These are phyloP conservation scores for Gavialis gangeticus DNA, from an alignment of 2,113 vertebrate species.

Conservation along the genomic window DNA sequence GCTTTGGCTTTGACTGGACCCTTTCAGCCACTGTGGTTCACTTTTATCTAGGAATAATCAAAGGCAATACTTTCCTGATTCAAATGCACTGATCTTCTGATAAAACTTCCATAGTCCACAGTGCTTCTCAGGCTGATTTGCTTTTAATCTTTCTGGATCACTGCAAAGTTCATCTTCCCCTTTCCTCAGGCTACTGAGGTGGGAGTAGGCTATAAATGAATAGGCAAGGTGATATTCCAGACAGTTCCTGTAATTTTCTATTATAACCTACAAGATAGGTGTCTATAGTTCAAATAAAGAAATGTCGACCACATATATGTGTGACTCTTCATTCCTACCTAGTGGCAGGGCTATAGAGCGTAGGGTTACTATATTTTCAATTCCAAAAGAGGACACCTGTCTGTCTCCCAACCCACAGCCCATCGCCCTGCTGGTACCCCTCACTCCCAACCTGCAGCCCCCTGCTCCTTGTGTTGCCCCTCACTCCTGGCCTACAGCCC, in stretches of 20 bases:
- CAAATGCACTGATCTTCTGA: not conserved
- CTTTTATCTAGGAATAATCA: not conserved
- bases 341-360: not conserved
- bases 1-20: not conserved
- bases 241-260: not conserved
- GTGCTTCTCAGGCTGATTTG: not conserved
- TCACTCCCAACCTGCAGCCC: too few species aligned
- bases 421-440: too few species aligned
- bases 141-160: not conserved
- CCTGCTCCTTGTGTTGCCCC: too few species aligned
- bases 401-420: too few species aligned
- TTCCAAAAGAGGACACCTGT: not conserved
- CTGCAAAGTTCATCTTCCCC: not conserved
- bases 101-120: not conserved
- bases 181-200: not conserved
- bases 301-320: accelerated
- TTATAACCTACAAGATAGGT: not conserved
- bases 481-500: too few species aligned
- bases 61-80: not conserved
- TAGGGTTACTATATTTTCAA: not conserved
- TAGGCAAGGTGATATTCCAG: not conserved
- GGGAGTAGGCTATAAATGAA: not conserved
- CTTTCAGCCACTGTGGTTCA: not conserved
- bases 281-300: not conserved
- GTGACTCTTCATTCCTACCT: not conserved